Evolutionary conservation across 2,113 vertebrate genomes (phyloP).

Genomic region (Merops nubicus): DNA sequence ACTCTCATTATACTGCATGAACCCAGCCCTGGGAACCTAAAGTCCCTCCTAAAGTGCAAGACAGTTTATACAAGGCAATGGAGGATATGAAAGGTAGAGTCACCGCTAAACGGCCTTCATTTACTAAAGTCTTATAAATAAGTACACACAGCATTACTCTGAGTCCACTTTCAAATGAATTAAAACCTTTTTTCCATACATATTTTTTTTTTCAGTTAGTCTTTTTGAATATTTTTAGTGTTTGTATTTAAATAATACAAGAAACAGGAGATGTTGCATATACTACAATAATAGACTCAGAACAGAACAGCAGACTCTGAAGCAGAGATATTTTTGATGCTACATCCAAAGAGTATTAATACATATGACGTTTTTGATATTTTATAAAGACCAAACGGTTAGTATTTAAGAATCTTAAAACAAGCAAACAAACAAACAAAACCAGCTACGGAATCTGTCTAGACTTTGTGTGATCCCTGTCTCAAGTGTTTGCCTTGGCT

Average conservation of each 20-base stretch:
- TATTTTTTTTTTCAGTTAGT: conserved; percentile 8
- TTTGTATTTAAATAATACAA: not conserved
- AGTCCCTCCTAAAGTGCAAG: not conserved
- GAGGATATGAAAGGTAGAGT: not conserved
- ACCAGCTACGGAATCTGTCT: not conserved
- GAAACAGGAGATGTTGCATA: not conserved
- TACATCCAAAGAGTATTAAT: not conserved
- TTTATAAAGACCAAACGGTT: not conserved
- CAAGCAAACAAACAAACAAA: too few relatives aligned
- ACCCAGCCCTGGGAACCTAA: not conserved
- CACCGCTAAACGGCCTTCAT: not conserved
- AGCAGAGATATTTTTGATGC: not conserved
- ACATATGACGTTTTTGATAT: not conserved
- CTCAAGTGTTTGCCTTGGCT: not conserved
- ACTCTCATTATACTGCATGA: rapidly evolving
- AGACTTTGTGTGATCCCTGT: not conserved
- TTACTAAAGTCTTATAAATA: not conserved
- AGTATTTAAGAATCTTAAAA: not conserved
- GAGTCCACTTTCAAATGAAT: not conserved
- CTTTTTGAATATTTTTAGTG: not conserved
- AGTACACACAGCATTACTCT: not conserved
- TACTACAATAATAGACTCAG: not conserved
- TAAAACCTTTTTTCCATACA: not conserved
- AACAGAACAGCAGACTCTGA: not conserved
- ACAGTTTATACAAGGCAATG: not conserved